Evolutionary conservation across 2,797 vertebrate genomes (phyloP), one percentile per base, ranked within the genome.

Genomic region (Ispidina lecontei): DNA sequence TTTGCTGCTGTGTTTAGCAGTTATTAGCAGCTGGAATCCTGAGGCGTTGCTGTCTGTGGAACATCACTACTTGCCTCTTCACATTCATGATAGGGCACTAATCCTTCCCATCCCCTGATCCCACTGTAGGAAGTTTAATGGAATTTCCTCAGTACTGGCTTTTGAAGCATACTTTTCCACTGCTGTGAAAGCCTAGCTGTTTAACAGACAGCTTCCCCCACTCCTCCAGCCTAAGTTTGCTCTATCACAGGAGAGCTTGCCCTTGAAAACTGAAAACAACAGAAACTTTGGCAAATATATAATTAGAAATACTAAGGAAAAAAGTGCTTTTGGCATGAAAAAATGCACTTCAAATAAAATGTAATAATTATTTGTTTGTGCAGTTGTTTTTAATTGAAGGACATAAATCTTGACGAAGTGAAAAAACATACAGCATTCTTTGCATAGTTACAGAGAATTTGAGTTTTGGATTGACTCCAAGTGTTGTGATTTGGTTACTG

Each of bases 391-490:
- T 80, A 41, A 23, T 28, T 82, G 79, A 69, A 80, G 56, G 33
- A 49, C 54, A 25, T 86, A 80, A 89, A 71, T 91, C 88, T 71
- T 72, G 59, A 84, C 31, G 62, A 58, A 86, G 49, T 91, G 77
- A 74, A 90, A 95, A 94, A 91, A 96, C 67, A 91, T 9, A 86
- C 86, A 91, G 47, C 65, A 82, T 94, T 94, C 63, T 85, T 79
- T 62, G 59, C 79, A 71, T 76, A 84, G 67, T 44, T 93, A 44
- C 68, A 62, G 70, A 84, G 59, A 89, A 91, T 86, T 89, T 86
- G 59, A 54, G 26, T 73, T 80, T 87, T 90, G 91, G 56, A 41
- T 77, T 68, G 56, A 22, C 44, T 90, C 59, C 84, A 89, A 43
- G n/a, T 49, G 47, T 37, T 80, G 80, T 70, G 80, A 60, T 52